A percentile compares a stretch with the other conserved stretches of the same genome.
Conservation (phyloP, 2,797 vertebrate genomes). For the Meriones psammophilus region DNA sequence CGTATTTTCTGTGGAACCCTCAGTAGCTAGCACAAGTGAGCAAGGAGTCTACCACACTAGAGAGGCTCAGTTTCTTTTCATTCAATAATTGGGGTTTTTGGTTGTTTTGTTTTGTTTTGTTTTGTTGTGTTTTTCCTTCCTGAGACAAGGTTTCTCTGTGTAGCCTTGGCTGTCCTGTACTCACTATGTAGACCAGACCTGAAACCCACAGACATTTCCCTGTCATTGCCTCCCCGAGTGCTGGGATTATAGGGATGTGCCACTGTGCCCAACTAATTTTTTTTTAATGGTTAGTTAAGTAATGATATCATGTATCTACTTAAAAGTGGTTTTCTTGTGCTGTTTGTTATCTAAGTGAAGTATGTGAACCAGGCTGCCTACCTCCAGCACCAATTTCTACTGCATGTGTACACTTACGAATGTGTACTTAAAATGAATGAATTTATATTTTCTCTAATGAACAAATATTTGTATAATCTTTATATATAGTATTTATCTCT, state of each 20-base stretch:
- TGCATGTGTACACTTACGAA: neutral
- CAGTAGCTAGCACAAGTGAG: neutral
- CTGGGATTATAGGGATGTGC: too few relatives aligned
- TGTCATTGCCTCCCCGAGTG: too few relatives aligned
- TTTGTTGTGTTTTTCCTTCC: too few relatives aligned
- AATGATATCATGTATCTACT: neutral
- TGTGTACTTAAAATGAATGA: neutral
- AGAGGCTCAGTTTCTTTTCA: neutral
- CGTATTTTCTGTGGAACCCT: neutral
- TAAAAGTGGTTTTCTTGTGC: neutral
- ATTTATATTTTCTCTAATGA: neutral
- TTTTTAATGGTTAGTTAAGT: neutral
- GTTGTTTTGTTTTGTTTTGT: too few relatives aligned
- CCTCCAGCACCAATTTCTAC: neutral
- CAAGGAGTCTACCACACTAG: neutral
- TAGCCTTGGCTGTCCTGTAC: too few relatives aligned
- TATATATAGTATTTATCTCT: neutral
- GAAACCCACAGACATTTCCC: too few relatives aligned
- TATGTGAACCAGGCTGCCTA: neutral
- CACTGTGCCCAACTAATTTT: neutral
- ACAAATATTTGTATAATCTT: neutral
- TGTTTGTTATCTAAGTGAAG: neutral
- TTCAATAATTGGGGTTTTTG: neutral
- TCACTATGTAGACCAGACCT: too few relatives aligned
- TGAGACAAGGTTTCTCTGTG: too few relatives aligned